Base-by-base conservation (phyloP, 2,797 vertebrate species). In the Adelosebastes latens region DNA sequence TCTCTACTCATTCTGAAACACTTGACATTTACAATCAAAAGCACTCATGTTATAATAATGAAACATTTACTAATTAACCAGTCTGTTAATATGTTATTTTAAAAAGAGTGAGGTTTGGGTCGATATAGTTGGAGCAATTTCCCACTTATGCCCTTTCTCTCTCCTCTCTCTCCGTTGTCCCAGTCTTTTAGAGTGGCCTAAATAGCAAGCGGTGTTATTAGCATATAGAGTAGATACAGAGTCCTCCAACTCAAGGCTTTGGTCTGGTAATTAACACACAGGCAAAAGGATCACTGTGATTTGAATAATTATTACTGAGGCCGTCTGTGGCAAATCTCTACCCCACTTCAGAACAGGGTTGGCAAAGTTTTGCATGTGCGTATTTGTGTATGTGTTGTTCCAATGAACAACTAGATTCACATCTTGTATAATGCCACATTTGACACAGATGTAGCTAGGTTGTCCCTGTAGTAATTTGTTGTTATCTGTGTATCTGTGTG, bases 201-300 rank as follows among this genome's bases (percentile, higher is more conserved):
- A 92, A 91, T 91, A 90, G 81, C 81, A 87, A 88, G 84, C 42
- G 42, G 72, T 88, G 84, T 90, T 93, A 93, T 93, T 93, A 93
- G 86, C 91, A 94, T 93, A 93, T 93, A 93, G 88, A 93, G 90
- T 92, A 92, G 89, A 90, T 92, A 84, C 75, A 87, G 85, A 92
- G 84, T 88, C 84, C 81, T 90, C 88, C 68, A 87, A 93, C 81
- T 89, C 86, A 77, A 84, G 91, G 92, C 92, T 93, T 93, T 94
- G 91, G 90, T 93, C 90, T 92, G 80, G 87, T 93, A 93, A 93
- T 93, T 94, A 94, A 92, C 86, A 89, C 87, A 86, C 84, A 88
- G 81, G 82, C 86, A 92, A 90, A 90, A 87, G 80, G 88, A 92
- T 93, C 86, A 92, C 68, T 93, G 77, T 90, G 88, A 89, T 93